Evolutionary conservation across 2,888 invertebrate species (phyloP).

Genomic region (Pherbina coryleti): DNA sequence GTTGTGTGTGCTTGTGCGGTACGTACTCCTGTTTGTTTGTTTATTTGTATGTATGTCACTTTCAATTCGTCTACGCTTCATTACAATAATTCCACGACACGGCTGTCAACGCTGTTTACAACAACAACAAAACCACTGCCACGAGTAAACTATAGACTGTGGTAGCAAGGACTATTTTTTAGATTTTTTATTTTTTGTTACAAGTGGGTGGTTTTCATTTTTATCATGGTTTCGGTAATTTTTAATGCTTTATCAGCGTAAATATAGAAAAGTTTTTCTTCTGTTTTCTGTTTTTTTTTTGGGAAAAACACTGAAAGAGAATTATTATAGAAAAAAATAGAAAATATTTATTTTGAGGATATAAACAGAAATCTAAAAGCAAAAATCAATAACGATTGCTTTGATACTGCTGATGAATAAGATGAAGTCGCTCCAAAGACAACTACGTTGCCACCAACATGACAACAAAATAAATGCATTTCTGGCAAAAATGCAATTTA

Average conservation of each 20-base stretch:
- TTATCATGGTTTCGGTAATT: slow-evolving; percentile 55
- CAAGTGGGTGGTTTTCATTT: slow-evolving; percentile 9
- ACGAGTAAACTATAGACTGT: slow-evolving; percentile 17
- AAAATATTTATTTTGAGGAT: not conserved
- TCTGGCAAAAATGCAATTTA: slow-evolving; percentile 3
- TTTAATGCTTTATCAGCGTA: slow-evolving; percentile 60
- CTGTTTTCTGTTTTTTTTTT: not conserved
- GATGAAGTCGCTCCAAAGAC: too few species aligned
- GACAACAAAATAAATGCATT: slow-evolving; percentile 38
- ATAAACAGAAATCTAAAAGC: not conserved
- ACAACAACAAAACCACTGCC: slow-evolving; percentile 14
- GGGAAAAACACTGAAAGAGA: not conserved
- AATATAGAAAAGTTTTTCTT: not conserved
- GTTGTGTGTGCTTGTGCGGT: not conserved
- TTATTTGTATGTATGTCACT: slow-evolving; percentile 52
- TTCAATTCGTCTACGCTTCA: slow-evolving; percentile 65
- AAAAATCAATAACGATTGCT: not conserved
- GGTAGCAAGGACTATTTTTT: slow-evolving; percentile 38
- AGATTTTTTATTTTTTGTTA: slow-evolving; percentile 17
- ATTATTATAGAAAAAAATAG: not conserved
- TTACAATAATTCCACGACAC: slow-evolving; percentile 62
- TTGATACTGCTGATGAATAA: too few species aligned
- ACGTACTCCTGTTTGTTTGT: not conserved
- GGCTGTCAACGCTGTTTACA: slow-evolving; percentile 38
- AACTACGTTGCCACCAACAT: not conserved